Conservation (phyloP, 2,888 invertebrate species). For the Chamaedrilus cognettii region DNA sequence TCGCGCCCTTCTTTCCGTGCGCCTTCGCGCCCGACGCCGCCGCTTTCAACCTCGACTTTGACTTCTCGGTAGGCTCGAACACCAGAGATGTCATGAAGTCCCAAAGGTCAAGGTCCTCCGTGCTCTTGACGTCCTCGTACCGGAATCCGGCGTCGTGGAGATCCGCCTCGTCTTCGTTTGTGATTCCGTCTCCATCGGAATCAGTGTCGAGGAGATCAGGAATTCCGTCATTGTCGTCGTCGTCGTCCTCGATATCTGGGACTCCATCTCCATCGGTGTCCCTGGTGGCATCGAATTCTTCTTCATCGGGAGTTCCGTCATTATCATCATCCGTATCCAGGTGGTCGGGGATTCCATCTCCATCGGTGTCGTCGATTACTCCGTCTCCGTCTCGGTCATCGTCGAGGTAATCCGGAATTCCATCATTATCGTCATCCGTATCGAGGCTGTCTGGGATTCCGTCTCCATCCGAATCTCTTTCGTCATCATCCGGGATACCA, state of each 20-base stretch:
- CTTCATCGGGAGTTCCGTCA: constrained; percentile 39
- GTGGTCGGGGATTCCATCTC: constrained; percentile 40
- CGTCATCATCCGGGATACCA: constrained; percentile 50
- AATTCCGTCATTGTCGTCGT: constrained; percentile 42
- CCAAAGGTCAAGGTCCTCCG: constrained; percentile 29
- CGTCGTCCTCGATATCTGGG: constrained; percentile 37
- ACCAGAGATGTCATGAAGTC: constrained; percentile 29
- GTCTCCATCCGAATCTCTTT: constrained; percentile 43
- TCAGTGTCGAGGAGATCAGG: constrained; percentile 47
- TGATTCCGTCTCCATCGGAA: constrained; percentile 43
- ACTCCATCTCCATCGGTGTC: constrained; percentile 40
- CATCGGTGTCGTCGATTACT: constrained; percentile 37
- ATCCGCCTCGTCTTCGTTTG: constrained; percentile 39
- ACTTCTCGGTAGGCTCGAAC: constrained; percentile 9
- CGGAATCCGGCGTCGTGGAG: constrained; percentile 33
- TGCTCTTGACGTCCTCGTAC: constrained; percentile 21
- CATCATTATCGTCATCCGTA: constrained; percentile 47
- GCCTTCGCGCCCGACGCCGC: background rate
- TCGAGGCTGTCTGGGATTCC: constrained; percentile 51
- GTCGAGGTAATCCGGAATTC: constrained; percentile 48
- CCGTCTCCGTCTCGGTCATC: constrained; percentile 41
- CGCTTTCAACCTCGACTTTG: background rate
- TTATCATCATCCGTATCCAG: constrained; percentile 34
- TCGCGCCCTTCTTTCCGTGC: no score
- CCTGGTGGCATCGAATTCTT: constrained; percentile 41